phyloP scores from a whole-genome alignment of 2,797 vertebrate species.

The Sebastes minor region DNA sequence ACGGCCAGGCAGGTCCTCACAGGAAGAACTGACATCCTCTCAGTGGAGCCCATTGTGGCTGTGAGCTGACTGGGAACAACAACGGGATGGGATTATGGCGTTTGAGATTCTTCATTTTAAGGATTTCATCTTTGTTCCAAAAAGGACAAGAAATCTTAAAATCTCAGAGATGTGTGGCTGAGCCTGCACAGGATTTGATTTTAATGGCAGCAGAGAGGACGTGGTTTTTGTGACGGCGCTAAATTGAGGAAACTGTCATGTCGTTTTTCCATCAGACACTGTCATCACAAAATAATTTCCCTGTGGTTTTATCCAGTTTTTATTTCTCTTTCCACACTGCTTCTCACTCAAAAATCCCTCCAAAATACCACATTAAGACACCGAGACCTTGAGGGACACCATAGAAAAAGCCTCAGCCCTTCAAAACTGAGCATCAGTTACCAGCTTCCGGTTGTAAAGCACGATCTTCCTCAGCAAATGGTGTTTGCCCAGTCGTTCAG shows the following conservation, averaged over 20 bases:
- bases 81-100: neutral
- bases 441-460: neutral
- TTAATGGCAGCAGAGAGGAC: neutral
- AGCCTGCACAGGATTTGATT: neutral
- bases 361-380: accelerated
- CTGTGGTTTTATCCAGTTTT: neutral
- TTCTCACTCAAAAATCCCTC: neutral
- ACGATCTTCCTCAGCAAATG: no score
- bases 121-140: neutral
- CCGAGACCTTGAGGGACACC: no score
- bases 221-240: neutral
- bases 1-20: slow-evolving; percentile 75
- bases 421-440: neutral
- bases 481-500: neutral
- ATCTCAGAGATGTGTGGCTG: neutral
- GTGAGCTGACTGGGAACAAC: slow-evolving; percentile 72
- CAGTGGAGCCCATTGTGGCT: slow-evolving; percentile 86
- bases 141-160: neutral
- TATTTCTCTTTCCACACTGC: neutral
- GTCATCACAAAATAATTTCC: neutral
- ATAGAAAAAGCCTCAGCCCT: no score
- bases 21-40: slow-evolving; percentile 86
- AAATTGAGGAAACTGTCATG: neutral
- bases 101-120: neutral
- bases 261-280: neutral